Base-by-base conservation (phyloP, 1,140 invertebrate genomes). In the Pseudachorutes palmiensis region DNA sequence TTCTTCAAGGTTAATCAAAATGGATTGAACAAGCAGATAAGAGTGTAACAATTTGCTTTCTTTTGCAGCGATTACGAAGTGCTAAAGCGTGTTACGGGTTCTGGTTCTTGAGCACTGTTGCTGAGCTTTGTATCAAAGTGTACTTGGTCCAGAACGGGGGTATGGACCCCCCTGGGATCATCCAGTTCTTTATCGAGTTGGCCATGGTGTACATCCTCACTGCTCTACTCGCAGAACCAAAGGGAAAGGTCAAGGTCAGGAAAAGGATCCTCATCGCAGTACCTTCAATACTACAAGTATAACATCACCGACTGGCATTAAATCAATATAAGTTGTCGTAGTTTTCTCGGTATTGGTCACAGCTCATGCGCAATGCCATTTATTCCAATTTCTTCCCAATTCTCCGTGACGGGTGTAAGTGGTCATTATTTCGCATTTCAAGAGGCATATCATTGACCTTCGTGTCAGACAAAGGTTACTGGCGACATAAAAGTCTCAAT, bases 101-200 rank as follows among this genome's bases (percentile, higher is more conserved):
- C 30, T 61, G 59, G 59, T 61, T 61, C 59, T 9, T 61, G 5
- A 61, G 59, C 29, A 61, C 59, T 9, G 59, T 61, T 3, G 59
- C 59, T 26, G 59, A 61, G 59, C 59, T 61, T 24, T 61, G 59
- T 36, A 61, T 61, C 14, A 61, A 61, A 61, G 26, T 61, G 5
- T 61, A 61, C 59, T 26, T 61, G 59, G 29, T 30, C 9, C 5
- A 26, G 19, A 30, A 61, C 19, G 29, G 32, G 5, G 29, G 5
- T 5, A 61, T 61, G 29, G 59, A 61, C 33, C 59, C 59, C 5
- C 59, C 59, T 9, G 59, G 59, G 9, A 61, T 61, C 29, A 61
- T 61, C 30, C 59, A 61, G 30, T 61, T 61, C 30, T 36, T 61
- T 19, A 31, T 61, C 19, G 59, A 60, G 31, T 9, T 60, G 12